These are phyloP conservation scores for Anarrhichthys ocellatus DNA, from an alignment of 2,113 vertebrate genomes.

Conservation along the genomic window DNA sequence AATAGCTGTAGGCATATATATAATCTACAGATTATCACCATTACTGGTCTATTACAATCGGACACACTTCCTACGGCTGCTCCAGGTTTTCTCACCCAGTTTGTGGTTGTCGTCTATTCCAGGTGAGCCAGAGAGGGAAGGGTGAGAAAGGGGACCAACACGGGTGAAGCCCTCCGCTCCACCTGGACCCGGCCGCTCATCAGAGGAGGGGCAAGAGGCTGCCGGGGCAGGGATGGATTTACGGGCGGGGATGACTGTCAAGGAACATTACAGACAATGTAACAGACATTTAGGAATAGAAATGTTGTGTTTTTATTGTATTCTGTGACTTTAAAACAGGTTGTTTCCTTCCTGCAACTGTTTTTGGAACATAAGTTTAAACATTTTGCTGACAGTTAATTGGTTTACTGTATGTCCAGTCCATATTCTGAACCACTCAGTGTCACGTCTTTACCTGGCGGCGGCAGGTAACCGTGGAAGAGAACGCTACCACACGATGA, in stretches of 20 bases:
- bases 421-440: not conserved
- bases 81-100: constrained; percentile 82
- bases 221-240: constrained; percentile 69
- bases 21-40: not conserved
- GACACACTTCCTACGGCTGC: not conserved
- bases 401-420: not conserved
- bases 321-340: not conserved
- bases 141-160: constrained; percentile 77
- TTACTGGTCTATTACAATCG: not conserved
- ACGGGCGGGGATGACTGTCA: constrained; percentile 88
- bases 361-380: not conserved
- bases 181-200: constrained; percentile 81
- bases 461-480: constrained; percentile 97
- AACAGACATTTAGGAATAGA: not conserved
- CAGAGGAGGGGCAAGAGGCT: constrained; percentile 72
- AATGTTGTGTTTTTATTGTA: not conserved
- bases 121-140: constrained; percentile 82
- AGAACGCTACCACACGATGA: constrained; percentile 98
- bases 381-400: not conserved
- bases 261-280: not conserved
- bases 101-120: constrained; percentile 82
- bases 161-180: constrained; percentile 84
- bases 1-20: not conserved
- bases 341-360: not conserved
- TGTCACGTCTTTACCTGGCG: constrained; percentile 85